phyloP scores from a whole-genome alignment of 2,888 invertebrate species.

The Lasioglossum leucozonium region DNA sequence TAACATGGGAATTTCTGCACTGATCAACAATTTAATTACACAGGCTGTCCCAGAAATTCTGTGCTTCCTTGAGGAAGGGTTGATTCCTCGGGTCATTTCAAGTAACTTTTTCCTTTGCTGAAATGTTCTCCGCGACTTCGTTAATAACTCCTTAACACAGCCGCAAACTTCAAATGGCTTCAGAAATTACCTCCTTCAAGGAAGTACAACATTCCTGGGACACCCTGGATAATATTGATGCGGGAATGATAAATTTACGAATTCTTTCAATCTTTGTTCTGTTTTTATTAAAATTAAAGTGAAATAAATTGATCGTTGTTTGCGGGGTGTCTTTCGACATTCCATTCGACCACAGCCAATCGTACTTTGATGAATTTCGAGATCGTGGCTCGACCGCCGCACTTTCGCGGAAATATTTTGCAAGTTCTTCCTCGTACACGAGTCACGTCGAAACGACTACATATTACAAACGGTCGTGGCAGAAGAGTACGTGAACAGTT shows the following conservation, averaged over 20 bases:
- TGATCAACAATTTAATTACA: too few relatives aligned
- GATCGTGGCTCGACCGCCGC: background rate
- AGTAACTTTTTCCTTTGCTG: too few relatives aligned
- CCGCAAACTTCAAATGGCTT: too few relatives aligned
- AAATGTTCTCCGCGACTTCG: too few relatives aligned
- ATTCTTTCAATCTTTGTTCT: background rate
- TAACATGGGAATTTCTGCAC: too few relatives aligned
- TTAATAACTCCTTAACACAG: too few relatives aligned
- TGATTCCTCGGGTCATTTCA: too few relatives aligned
- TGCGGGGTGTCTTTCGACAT: background rate
- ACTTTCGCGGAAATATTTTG: background rate
- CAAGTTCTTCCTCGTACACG: background rate
- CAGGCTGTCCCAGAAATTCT: too few relatives aligned
- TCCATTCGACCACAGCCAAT: background rate
- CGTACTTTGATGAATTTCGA: background rate
- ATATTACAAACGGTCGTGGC: background rate
- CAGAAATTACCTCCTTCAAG: too few relatives aligned
- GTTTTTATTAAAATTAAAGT: background rate
- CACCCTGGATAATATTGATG: too few relatives aligned
- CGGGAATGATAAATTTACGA: background rate
- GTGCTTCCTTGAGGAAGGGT: too few relatives aligned
- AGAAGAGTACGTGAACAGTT: constrained; percentile 25
- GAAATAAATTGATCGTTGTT: background rate
- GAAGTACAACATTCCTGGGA: too few relatives aligned
- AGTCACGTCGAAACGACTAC: constrained; percentile 9